Conservation (phyloP, 2,113 vertebrate genomes). For the Podiceps cristatus region DNA sequence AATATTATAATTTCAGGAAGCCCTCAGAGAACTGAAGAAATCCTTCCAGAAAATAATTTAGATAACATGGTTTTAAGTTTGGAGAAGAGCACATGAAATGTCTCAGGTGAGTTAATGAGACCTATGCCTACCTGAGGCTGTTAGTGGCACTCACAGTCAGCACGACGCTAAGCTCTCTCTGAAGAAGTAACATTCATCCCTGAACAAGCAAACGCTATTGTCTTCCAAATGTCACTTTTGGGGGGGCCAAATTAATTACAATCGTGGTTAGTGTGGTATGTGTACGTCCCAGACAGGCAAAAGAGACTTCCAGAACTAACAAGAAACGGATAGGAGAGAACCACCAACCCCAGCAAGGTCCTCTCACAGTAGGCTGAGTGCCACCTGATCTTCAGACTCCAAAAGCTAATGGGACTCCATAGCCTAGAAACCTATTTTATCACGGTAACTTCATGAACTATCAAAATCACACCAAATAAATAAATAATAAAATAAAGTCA, state of each 20-base stretch:
- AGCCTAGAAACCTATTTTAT: not conserved
- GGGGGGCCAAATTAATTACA: not conserved
- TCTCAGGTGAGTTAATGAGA: not conserved
- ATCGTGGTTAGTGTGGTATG: not conserved
- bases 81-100: not conserved
- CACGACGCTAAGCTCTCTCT: not conserved
- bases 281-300: not conserved
- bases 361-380: not conserved
- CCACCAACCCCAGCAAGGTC: not conserved
- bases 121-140: not conserved
- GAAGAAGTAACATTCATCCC: not conserved
- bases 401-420: not conserved
- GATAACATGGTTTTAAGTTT: not conserved
- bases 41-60: not conserved
- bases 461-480: not conserved
- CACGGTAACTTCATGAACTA: not conserved
- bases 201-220: not conserved
- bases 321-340: not conserved
- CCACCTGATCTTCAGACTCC: not conserved
- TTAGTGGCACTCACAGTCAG: not conserved
- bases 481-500: not conserved
- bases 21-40: not conserved
- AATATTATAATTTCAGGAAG: not conserved
- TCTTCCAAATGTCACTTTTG: not conserved
- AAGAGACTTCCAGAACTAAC: not conserved